Base-by-base conservation (phyloP, 2,113 vertebrate genomes). In the Ictalurus punctatus region DNA sequence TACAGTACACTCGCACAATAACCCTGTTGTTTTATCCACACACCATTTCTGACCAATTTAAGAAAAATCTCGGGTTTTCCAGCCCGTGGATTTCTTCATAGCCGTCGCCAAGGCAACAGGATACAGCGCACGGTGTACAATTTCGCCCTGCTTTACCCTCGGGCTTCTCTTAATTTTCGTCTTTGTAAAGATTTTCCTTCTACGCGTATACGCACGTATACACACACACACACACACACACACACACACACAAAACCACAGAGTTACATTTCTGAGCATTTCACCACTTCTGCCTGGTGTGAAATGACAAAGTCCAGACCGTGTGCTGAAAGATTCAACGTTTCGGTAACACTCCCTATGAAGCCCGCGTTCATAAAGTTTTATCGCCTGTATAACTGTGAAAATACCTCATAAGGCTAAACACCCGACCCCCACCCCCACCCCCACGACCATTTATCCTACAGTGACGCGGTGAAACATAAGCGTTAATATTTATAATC, bases 211-310 rank as follows among this genome's bases (percentile, higher is more conserved):
- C 52, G 4, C 34, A 17, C 59, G 37, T 7, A 58, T 5, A 25
- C 48, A 40, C 44, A 52, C 81, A 65, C 59, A 65, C 23, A 85
- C 84, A 85, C 27, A 54, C 65, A 59, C 52, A 73, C 69, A 40
- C 73, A n/a, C 9, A n/a, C 34, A 61, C 54, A 44, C 34, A 21
- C 25, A 78, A 16, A 40, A 40, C 10, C 37, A 71, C 65, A 54
- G 40, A 85, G 40, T 78, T 30, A 37, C 69, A 73, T 59, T 59
- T 52, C 37, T 59, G 85, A 37, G 10, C 4, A 48, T 48, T 78
- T 25, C 3, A 48, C 13, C 44, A 27, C 23, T 25, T 78, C 40
- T 52, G 40, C 44, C 23, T 48, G 86, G 59, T 87, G 86, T 67
- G 86, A 87, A 78, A 76, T 23, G 52, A 80, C 6, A 87, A 48